Evolutionary conservation across 1,140 invertebrate genomes (phyloP), one percentile per base, ranked within the genome.

Genomic region (Sitobion miscanthi): DNA sequence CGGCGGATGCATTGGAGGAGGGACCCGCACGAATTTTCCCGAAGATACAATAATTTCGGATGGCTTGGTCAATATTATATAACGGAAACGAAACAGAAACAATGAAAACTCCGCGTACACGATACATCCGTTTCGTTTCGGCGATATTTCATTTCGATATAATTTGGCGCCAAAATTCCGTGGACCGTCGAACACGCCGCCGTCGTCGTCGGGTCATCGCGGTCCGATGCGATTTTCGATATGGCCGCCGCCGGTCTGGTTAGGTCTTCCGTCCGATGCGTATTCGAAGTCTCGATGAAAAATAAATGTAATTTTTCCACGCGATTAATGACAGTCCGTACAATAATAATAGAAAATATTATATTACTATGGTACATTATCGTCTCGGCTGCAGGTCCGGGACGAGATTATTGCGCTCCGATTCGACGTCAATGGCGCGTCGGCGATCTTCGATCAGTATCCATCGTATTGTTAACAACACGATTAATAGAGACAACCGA

Each of bases 161-260:
- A 52, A 89, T 89, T 89, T 38, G 87, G 49, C 87, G 87, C n/a
- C 87, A 38, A 52, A 89, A 88, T 88, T n/a, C 20, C 47, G 47
- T 35, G 47, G 47, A 52, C 35, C 86, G n/a, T n/a, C 86, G 86
- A 88, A 52, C 86, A 52, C n/a, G 45, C 86, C 86, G 9, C 30
- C 45, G 30, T 6, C 30, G 45, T 23, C 47, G 86, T 14, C 62
- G 30, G 62, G 62, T 52, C 86, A 88, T 88, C 86, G 86, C 85
- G 45, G 47, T 88, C 86, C 86, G 45, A 88, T 52, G 86, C 9
- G 23, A 88, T 88, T 88, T 88, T 88, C n/a, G 49, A 88, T 52
- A 88, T 88, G 9, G 30, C 49, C 17, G 52, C 17, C 86, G 23
- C n/a, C 6, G 17, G 0, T 7, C n/a, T n/a, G n/a, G 7, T 49